Conservation (phyloP, 2,797 vertebrate genomes). For the Paratrypauchen microcephalus region DNA sequence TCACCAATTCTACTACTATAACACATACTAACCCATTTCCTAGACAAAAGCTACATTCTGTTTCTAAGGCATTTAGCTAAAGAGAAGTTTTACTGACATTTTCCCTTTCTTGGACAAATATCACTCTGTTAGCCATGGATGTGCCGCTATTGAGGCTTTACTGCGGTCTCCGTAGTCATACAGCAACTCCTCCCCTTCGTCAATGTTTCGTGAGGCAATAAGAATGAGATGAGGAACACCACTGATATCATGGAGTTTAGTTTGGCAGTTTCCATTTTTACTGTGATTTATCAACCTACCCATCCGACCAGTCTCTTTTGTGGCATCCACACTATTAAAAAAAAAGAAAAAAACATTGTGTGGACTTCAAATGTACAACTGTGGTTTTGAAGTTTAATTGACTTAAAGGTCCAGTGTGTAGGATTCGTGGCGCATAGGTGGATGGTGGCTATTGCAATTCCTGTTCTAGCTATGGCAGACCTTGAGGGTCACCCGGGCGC, state of each 20-base stretch:
- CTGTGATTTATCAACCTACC: slow-evolving; percentile 96
- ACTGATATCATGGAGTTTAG: slow-evolving; percentile 92
- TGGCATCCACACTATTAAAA: slow-evolving; percentile 89
- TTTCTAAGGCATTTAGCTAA: slow-evolving; percentile 72
- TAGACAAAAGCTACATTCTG: slow-evolving; percentile 60
- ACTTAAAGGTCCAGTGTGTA: no score
- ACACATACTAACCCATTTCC: slow-evolving; percentile 17
- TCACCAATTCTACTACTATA: background rate
- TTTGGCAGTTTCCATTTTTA: slow-evolving; percentile 96
- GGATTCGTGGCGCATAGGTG: no score
- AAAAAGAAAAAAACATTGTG: background rate
- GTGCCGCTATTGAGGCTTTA: slow-evolving; percentile 89
- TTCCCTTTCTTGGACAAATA: slow-evolving; percentile 38
- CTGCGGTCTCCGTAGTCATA: slow-evolving; percentile 97
- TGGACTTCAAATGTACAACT: no score
- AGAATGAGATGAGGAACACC: slow-evolving; percentile 95
- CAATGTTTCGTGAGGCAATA: slow-evolving; percentile 89
- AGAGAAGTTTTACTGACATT: slow-evolving; percentile 47
- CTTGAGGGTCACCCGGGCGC: no score
- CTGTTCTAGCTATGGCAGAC: no score
- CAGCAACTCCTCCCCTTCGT: slow-evolving; percentile 90
- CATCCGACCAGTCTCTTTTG: slow-evolving; percentile 86
- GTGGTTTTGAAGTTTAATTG: no score
- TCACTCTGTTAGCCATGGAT: slow-evolving; percentile 95
- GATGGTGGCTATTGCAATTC: no score